Base-by-base conservation (phyloP, 2,888 invertebrate genomes). In the Phyllotreta cruciferae region DNA sequence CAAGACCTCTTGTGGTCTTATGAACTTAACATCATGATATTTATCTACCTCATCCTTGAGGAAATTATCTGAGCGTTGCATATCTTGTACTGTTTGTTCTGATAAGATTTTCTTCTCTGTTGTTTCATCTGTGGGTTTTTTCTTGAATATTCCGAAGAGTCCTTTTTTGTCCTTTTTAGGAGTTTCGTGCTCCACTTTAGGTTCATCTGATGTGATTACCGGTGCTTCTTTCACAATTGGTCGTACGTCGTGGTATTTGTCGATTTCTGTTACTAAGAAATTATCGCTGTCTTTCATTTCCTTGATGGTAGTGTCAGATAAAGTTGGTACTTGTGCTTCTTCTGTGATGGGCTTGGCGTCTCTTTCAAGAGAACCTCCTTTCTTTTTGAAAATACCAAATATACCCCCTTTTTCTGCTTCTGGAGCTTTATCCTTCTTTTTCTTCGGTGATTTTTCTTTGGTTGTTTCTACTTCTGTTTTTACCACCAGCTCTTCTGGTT, bases 231-330 rank as follows among this genome's bases (percentile, higher is more conserved):
- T 44, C 4, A 36, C n/a, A 11, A 49, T 24, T 6, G 66, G 65
- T 4, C 63, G 60, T 3, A 68, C 66, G 47, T 72, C 70, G 24
- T 71, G 70, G 53, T 70, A 71, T 38, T 55, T 60, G 8, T 64
- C 64, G 34, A 70, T 56, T 67, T 75, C 75, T 35, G 66, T 61
- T 11, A 63, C 44, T 9, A 75, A 55, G 37, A 75, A 74, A 5
- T 49, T 60, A 9, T 47, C 55, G 6, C 71, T 70, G 11, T 70
- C 53, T 2, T 65, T 11, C 50, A 67, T 70, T 50, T 70, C 62
- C 56, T 69, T 54, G 6, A 70, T 10, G 34, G 58, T 38, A 44
- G 60, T 50, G 41, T 67, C 70, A 9, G 69, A 68, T 6, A 69
- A 38, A 42, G 10, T 0, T 0, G 34, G 47, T 9, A n/a, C 42